Evolutionary conservation across 2,113 vertebrate genomes (phyloP), one percentile per base, ranked within the genome.

Genomic region (Chloropsis hardwickii): DNA sequence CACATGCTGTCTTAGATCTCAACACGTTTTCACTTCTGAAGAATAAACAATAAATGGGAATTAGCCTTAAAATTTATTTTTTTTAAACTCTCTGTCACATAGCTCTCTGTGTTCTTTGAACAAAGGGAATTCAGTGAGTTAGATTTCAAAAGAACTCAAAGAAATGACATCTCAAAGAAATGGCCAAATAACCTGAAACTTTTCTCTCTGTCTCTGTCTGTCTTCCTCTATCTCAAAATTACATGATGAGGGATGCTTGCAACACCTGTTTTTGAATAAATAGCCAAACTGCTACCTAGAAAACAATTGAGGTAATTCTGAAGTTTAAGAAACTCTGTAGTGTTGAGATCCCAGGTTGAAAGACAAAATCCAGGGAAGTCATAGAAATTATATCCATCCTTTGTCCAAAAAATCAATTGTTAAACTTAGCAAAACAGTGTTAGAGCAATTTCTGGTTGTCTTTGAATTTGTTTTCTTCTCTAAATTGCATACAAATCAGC

Each of bases 21-120:
- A 92, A 81, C 42, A 84, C 35, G 16, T 88, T 96, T 96, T 90
- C 62, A 44, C 39, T 88, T 86, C 71, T 82, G 53, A 90, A 90
- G 74, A 90, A 76, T 76, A 95, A 95, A 76, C 37, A 91, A 81
- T 66, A 94, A 86, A 91, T 86, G 28, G 39, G 25, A 48, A 86
- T 95, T 94, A 77, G 23, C 70, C 44, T 90, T 83, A 85, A 90
- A 50, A 51, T 73, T 51, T 84, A 23, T 84, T 70, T 94, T 94
- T 94, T 94, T 84, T 73, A 45, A 88, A 76, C 28, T 71, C 12
- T 81, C 61, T 88, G 53, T 56, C 82, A 66, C 12, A 50, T 22
- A 91, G n/a, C 11, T 84, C 5, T 71, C n/a, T 84, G 21, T 71
- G 21, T 80, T 85, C 65, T 51, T 44, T 67, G 76, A 90, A 88